A percentile compares a stretch with the other conserved stretches of the same genome.
phyloP scores from a whole-genome alignment of 2,888 invertebrate species.

The Acrocera orbiculus region DNA sequence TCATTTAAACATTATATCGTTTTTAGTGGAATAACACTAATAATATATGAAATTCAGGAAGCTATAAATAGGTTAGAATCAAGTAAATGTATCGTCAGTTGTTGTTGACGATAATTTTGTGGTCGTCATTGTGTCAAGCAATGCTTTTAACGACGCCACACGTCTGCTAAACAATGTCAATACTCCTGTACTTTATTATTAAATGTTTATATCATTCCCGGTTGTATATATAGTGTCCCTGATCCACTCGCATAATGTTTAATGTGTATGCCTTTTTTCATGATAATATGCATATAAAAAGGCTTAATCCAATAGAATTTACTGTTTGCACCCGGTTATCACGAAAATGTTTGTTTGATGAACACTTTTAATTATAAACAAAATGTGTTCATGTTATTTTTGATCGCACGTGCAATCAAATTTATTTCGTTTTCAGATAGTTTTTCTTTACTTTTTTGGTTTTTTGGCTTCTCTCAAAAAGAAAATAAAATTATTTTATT shows the following conservation, averaged over 20 bases:
- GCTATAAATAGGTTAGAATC: conserved; percentile 8
- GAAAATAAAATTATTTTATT: too few species aligned
- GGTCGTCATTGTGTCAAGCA: conserved; percentile 3
- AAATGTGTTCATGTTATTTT: conserved; percentile 6
- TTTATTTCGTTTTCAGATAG: too few species aligned
- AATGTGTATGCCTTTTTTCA: neutral
- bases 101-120: conserved; percentile 4
- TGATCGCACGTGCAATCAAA: conserved; percentile 8
- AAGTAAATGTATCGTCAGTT: neutral
- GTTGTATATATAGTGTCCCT: conserved; percentile 6
- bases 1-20: too few species aligned
- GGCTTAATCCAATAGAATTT: neutral
- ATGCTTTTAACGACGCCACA: conserved; percentile 10
- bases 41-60: conserved; percentile 5
- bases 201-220: conserved; percentile 3
- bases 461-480: too few species aligned
- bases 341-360: conserved; percentile 11
- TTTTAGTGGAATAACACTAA: conserved; percentile 9
- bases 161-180: conserved; percentile 12
- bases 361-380: conserved; percentile 12
- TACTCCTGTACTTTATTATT: conserved; percentile 4
- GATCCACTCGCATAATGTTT: too few species aligned
- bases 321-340: conserved; percentile 9
- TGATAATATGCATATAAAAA: neutral
- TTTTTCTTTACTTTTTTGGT: too few species aligned